Conservation (phyloP, 2,113 vertebrate species). For the Nycticryphes semicollaris region DNA sequence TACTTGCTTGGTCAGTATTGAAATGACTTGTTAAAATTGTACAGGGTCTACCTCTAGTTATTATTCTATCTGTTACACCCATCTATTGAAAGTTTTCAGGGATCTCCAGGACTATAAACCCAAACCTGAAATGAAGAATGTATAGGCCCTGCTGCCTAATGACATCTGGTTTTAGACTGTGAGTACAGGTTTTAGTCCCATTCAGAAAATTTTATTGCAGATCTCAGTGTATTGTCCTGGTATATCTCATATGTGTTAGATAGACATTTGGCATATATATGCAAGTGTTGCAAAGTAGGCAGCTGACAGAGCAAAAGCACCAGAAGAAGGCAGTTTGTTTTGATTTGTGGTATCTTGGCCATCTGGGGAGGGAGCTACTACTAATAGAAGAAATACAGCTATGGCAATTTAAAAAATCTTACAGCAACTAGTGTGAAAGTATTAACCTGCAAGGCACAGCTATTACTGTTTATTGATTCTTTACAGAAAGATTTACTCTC, state of each 20-base stretch:
- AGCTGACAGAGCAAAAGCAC: constrained; percentile 34
- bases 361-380: neutral
- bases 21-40: neutral
- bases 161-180: neutral
- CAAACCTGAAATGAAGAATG: neutral
- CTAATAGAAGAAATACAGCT: constrained; percentile 23
- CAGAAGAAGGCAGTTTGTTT: constrained; percentile 26
- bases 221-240: neutral
- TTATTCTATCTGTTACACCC: neutral
- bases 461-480: constrained; percentile 10
- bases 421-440: neutral
- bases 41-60: neutral
- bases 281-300: neutral
- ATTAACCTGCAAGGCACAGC: neutral
- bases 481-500: constrained; percentile 9
- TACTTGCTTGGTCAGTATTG: neutral
- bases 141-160: neutral
- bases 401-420: constrained; percentile 5
- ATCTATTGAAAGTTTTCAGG: neutral
- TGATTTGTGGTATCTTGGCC: neutral
- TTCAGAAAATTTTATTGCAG: neutral
- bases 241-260: neutral
- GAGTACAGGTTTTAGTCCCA: neutral
- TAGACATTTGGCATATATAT: neutral
- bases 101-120: neutral